Base-by-base conservation (phyloP, 2,113 vertebrate genomes). In the Motacilla tschutschensis region DNA sequence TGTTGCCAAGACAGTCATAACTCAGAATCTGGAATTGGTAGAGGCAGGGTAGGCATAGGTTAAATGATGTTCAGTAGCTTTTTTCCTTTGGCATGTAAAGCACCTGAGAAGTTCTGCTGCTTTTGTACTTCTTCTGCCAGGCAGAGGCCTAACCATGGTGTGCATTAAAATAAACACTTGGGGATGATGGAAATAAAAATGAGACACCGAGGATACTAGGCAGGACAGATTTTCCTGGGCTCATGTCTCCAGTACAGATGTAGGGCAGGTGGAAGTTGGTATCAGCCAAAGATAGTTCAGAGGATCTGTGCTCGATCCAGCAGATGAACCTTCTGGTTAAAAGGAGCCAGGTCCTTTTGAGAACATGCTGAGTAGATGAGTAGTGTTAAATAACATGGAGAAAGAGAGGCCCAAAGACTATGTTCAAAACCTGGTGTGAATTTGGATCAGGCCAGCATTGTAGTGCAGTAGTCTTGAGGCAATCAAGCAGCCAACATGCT, bases 161-260 rank as follows among this genome's bases (percentile, higher is more conserved):
- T 2, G 2, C 46, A 54, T 75, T 38, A 35, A 62, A 86, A 65
- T 67, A 70, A 77, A 48, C 1, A 8, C 26, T 10, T 0, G 0
- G 16, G 26, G 8, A n/a, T 53, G 47, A 50, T 59, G 53, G 33
- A 73, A 77, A 47, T n/a, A 46, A 54, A 74, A 46, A 40, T 31
- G 24, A 54, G 28, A 12, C 40, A 57, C 7, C 21, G 47, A 76
- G 51, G 12, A 28, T 5, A 8, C 18, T 31, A 38, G 16, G 33
- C 44, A 47, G 53, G 38, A 84, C 38, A 46, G 58, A 16, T 16
- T 36, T 19, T 58, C 28, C 63, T 50, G 46, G 22, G 22, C 9
- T 70, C 4, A 3, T 12, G 4, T 54, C 67, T 91, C 29, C 51
- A 11, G 24, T 18, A 48, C 22, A 40, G 31, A 47, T 0, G 1